Evolutionary conservation across 2,888 invertebrate species (phyloP).

Genomic region (Drosophila pseudotakahashii): DNA sequence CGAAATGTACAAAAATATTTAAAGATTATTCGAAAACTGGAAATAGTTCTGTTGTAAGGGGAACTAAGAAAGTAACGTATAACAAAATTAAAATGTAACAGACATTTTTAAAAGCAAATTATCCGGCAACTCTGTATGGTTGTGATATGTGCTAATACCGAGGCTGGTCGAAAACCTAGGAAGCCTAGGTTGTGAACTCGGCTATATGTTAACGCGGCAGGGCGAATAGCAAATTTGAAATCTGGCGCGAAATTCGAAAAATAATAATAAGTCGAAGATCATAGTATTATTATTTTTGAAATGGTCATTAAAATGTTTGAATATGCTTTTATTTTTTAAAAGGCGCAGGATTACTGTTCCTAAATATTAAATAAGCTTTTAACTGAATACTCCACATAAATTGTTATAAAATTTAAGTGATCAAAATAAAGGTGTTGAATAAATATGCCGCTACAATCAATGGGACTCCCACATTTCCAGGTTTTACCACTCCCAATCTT

Average conservation of each 20-base stretch:
- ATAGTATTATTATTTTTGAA: not conserved
- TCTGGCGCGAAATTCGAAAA: not conserved
- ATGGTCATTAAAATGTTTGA: too few relatives aligned
- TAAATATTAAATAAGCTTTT: not conserved
- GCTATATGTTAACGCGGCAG: not conserved
- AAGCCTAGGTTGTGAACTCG: too few relatives aligned
- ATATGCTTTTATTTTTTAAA: too few relatives aligned
- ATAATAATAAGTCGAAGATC: not conserved
- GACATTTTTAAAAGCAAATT: not conserved
- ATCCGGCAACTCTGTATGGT: not conserved
- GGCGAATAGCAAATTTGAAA: not conserved
- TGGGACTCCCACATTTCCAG: slow-evolving; percentile 16
- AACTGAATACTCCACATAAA: not conserved
- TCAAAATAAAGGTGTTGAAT: not conserved
- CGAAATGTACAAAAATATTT: too few relatives aligned
- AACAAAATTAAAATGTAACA: not conserved
- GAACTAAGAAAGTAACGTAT: too few relatives aligned
- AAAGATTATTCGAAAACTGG: too few relatives aligned
- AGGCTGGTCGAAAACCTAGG: not conserved
- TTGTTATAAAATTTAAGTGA: not conserved
- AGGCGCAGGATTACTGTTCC: too few relatives aligned
- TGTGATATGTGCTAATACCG: not conserved
- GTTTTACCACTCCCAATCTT: not conserved
- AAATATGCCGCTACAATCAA: not conserved
- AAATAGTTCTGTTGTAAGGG: too few relatives aligned